Conservation (phyloP, 2,113 vertebrate genomes). For the Crypturellus undulatus region DNA sequence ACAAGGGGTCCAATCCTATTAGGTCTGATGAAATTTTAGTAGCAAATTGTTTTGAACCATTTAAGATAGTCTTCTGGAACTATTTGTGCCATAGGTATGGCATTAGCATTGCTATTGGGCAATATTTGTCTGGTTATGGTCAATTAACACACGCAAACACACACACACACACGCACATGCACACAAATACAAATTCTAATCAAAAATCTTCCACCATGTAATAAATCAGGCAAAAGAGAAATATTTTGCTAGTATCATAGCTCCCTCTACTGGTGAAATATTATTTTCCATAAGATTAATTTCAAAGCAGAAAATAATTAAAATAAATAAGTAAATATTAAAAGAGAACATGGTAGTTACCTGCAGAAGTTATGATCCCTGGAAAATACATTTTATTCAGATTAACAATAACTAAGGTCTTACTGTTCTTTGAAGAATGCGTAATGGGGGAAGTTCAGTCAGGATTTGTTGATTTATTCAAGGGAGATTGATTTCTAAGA, state of each 20-base stretch:
- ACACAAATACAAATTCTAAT: neutral
- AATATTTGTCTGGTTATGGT: neutral
- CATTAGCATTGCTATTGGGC: neutral
- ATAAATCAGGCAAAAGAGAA: neutral
- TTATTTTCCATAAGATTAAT: neutral
- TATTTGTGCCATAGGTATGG: neutral
- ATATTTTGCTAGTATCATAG: constrained; percentile 16
- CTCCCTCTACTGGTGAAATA: constrained; percentile 60
- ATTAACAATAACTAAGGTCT: neutral
- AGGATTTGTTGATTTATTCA: neutral
- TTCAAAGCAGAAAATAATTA: neutral
- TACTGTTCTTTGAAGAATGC: neutral
- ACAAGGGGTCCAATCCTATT: neutral
- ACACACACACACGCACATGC: neutral
- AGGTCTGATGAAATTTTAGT: neutral
- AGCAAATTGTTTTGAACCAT: neutral
- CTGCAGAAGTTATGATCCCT: neutral
- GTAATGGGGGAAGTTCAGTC: neutral
- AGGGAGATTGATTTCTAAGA: neutral
- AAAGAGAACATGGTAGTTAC: neutral
- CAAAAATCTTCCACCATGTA: neutral
- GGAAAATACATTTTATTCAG: neutral
- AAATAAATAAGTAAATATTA: neutral
- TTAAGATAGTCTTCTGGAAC: neutral
- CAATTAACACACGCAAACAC: neutral